Evolutionary conservation across 2,888 invertebrate species (phyloP).

Genomic region (Theodoxus fluviatilis): DNA sequence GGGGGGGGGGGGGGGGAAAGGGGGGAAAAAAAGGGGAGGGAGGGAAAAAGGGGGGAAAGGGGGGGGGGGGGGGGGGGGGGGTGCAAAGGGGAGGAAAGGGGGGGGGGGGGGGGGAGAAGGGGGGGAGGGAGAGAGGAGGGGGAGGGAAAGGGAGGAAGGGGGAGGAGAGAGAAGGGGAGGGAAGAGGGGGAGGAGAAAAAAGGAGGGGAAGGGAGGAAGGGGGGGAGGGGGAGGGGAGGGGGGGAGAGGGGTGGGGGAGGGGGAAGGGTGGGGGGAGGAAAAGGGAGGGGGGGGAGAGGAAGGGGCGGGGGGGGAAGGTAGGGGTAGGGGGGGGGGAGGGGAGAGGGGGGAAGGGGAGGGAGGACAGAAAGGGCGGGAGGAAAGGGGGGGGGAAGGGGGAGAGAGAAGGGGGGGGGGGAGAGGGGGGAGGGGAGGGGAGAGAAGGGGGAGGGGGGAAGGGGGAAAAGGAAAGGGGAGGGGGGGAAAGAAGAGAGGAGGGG

Average conservation of each 20-base stretch:
- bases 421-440: background rate
- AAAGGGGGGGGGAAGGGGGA: constrained; percentile 3
- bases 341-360: background rate
- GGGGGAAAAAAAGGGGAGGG: background rate
- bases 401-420: background rate
- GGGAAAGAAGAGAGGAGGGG: too few relatives aligned
- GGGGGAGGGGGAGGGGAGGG: background rate
- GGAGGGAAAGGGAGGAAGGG: constrained; percentile 18
- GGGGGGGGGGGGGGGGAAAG: background rate
- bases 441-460: background rate
- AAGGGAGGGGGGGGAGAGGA: background rate
- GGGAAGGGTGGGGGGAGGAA: background rate
- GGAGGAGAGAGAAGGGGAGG: constrained; percentile 3
- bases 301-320: background rate
- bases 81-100: background rate
- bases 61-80: background rate
- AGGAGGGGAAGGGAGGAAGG: constrained; percentile 11
- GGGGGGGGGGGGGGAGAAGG: background rate
- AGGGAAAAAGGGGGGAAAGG: background rate
- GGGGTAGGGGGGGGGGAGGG: background rate
- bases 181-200: background rate
- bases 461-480: too few relatives aligned
- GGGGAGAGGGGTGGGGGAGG: too few relatives aligned
- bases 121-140: constrained; percentile 16
- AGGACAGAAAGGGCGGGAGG: background rate